Base-by-base conservation (phyloP, 2,113 vertebrate genomes). In the Octodon degus region DNA sequence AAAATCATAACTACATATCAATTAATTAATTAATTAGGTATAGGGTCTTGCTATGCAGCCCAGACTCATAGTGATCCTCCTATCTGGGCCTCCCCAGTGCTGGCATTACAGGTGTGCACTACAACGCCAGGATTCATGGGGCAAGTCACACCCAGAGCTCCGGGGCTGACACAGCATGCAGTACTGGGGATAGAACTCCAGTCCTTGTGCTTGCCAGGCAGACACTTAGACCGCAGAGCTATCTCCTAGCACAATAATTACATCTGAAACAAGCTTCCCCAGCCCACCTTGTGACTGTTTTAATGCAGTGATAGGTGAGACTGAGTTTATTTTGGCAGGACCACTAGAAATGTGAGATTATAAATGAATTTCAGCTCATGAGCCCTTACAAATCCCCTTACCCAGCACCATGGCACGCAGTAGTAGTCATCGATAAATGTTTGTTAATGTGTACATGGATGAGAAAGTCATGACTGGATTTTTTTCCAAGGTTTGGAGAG, bases 271-370 rank as follows among this genome's bases (percentile, higher is more conserved):
- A 91, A 62, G 81, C 9, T 86, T 12, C 63, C 20, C 60, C n/a
- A 55, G 34, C 82, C 50, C 22, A 65, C 79, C 30, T 0, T 34
- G 20, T 74, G 53, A 53, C 68, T 81, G 2, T 86, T 90, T 72
- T 47, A 68, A n/a, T 24, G 30, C 25, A 67, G 19, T 94, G 32
- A 77, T 32, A 50, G 0, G 6, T 77, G 32, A 90, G 37, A 55
- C 32, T 85, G 27, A 65, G 17, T 85, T 77, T 72, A 55, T 96
- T 92, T 5, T 10, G 22, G 34, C 24, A 80, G 47, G 40, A 25
- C 22, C 92, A 43, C 65, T 62, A 86, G 89, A 92, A 83, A 68
- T 50, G 22, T 93, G 74, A 86, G 83, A 72, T 65, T 68, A 53
- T 67, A 32, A 89, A 37, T 84, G 72, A 22, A 83, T 62, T 91